Base-by-base conservation (phyloP, 2,113 vertebrate species). In the Pipa parva region DNA sequence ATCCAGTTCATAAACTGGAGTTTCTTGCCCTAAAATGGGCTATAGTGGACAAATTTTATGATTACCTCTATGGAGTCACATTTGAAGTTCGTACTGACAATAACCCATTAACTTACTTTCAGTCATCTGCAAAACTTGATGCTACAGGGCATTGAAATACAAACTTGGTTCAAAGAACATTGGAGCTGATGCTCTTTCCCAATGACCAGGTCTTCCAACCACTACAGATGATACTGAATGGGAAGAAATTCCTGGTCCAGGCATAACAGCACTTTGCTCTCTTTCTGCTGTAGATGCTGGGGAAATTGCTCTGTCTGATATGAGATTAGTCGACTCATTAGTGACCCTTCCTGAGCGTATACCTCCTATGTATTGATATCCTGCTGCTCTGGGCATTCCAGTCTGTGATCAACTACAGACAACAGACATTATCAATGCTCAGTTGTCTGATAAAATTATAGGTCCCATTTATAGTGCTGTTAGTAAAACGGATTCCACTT, bases 51-150 rank as follows among this genome's bases (percentile, higher is more conserved):
- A 69, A 31, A 24, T 50, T 70, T 13, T 28, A 54, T 20, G 45
- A 62, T 27, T 70, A 59, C 9, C 31, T 70, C 2, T 61, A 70
- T 51, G 39, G 57, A 13, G 57, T 24, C 10, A 27, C 17, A 17
- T 63, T 50, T 58, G 15, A 36, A n/a, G 48, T 59, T 17, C 9
- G 13, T 4, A 59, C 21, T 17, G 45, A 69, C 24, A 69, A 69
- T 12, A 69, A 63, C 24, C 54, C 31, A 7, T 31, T 71, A 5
- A 71, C 36, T 15, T 64, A 71, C 24, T 27, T 71, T 71, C 21
- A 22, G 7, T 45, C 29, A 6, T 15, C 28, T 9, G 21, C 56
- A 11, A 68, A 68, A 21, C n/a, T 68, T 11, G 64, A 68, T 39
- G 64, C 64, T 29, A 54, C 48, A n/a, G 64, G 24, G 13, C 36